A percentile compares a stretch with the other conserved stretches of the same genome.
Conservation (phyloP, 2,113 vertebrate genomes). For the Cnemophilus loriae region DNA sequence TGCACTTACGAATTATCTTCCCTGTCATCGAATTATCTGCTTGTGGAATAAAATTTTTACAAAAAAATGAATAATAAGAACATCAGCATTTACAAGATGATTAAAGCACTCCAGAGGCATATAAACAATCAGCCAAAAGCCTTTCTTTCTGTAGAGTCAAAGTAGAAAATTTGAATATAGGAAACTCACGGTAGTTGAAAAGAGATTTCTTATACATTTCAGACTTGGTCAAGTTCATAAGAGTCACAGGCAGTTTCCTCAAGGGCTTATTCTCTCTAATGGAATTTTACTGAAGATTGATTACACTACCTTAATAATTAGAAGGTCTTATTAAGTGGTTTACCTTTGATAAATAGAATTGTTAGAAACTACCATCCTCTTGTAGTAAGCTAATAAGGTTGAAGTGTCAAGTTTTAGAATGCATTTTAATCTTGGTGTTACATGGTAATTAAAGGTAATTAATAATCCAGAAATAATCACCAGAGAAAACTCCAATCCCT, state of each 20-base stretch:
- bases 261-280: conserved; percentile 53
- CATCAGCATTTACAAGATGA: not conserved
- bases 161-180: not conserved
- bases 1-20: not conserved
- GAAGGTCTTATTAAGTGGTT: conserved; percentile 66
- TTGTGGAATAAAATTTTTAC: not conserved
- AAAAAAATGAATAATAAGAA: not conserved
- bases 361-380: conserved; percentile 3
- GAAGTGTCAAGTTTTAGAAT: conserved; percentile 62
- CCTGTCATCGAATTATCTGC: not conserved
- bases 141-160: not conserved
- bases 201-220: not conserved
- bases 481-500: not conserved
- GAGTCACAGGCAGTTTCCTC: conserved; percentile 40
- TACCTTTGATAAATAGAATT: conserved; percentile 70
- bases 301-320: conserved; percentile 70
- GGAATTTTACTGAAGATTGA: conserved; percentile 67
- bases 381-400: conserved; percentile 63
- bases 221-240: conserved; percentile 39
- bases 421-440: conserved; percentile 51
- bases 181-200: not conserved
- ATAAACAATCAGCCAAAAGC: not conserved
- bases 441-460: conserved; percentile 42
- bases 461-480: conserved; percentile 51
- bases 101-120: not conserved